Evolutionary conservation across 2,113 vertebrate species (phyloP).

Genomic region (Ciconia stormi): DNA sequence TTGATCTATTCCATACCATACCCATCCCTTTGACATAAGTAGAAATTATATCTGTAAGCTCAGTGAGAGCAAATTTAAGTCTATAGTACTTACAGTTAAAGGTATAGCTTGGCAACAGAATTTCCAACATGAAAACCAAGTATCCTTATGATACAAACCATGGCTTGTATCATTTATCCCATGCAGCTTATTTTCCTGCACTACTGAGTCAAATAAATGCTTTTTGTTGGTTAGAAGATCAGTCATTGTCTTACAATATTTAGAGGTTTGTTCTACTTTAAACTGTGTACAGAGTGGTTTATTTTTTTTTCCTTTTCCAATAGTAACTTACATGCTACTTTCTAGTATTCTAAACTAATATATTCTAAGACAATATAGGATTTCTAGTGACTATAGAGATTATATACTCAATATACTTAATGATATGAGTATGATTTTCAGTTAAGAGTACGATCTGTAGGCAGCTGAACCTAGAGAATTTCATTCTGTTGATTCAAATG

Average conservation of each 20-base stretch:
- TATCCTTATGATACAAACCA: background rate
- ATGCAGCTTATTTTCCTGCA: background rate
- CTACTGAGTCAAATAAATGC: background rate
- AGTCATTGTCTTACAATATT: background rate
- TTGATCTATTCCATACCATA: background rate
- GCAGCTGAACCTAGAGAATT: background rate
- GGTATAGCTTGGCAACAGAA: background rate
- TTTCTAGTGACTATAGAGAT: background rate
- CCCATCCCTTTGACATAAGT: background rate
- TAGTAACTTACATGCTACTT: background rate
- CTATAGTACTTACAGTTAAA: background rate
- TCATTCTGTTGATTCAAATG: background rate
- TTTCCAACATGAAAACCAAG: background rate
- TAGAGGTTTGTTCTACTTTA: background rate
- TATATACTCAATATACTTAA: background rate
- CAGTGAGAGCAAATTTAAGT: background rate
- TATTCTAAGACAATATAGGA: background rate
- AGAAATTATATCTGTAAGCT: background rate
- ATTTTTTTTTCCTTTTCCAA: background rate
- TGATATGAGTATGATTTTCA: background rate
- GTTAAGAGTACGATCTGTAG: background rate
- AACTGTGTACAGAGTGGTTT: background rate
- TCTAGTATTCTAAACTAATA: background rate
- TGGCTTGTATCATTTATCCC: background rate
- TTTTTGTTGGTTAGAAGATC: background rate